Percentiles rank a stretch among this genome's conserved stretches.
phyloP scores from a whole-genome alignment of 1,140 invertebrate species.

The Tetramorium parvispinum region DNA sequence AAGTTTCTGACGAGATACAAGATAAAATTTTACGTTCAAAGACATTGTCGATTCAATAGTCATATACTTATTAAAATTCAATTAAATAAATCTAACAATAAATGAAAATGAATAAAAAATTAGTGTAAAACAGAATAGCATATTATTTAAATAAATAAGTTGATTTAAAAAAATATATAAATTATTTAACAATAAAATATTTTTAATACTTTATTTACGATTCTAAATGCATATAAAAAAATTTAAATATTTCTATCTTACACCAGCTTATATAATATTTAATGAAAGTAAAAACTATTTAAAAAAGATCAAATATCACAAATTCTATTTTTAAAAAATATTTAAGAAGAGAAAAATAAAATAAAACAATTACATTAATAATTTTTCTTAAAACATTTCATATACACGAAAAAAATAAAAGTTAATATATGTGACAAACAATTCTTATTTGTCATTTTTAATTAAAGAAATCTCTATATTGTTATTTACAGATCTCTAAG shows the following conservation, averaged over 20 bases:
- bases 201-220: not conserved
- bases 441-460: too few species aligned
- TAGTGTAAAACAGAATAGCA: not conserved
- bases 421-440: too few species aligned
- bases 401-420: too few species aligned
- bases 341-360: not conserved
- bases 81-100: not conserved
- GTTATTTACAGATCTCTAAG: not conserved
- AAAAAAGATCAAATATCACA: not conserved
- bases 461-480: too few species aligned
- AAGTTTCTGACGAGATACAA: not conserved
- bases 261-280: not conserved
- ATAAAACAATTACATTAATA: not conserved
- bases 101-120: not conserved
- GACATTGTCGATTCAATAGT: not conserved
- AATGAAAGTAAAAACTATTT: not conserved
- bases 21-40: not conserved
- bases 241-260: not conserved
- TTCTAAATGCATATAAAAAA: not conserved
- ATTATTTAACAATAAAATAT: not conserved
- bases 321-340: not conserved
- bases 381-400: too few species aligned
- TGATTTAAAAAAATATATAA: not conserved
- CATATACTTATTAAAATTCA: not conserved
- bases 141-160: not conserved